Percentiles rank a stretch among this genome's conserved stretches.
Conservation (phyloP, 2,797 vertebrate genomes). For the Stomatorhinus walkeri region DNA sequence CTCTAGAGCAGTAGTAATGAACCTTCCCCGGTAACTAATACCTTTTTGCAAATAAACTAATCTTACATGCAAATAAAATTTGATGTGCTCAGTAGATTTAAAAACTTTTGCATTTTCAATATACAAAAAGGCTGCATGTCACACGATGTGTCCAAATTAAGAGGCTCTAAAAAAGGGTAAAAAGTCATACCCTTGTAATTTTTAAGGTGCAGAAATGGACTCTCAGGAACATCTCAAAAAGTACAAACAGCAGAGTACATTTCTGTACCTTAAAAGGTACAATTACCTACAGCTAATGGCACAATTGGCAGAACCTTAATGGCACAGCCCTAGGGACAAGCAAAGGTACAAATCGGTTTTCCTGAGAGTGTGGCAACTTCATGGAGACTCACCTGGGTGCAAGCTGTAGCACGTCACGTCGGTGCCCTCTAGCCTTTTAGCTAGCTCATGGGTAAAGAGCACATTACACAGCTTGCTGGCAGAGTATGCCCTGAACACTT, state of each 20-base stretch:
- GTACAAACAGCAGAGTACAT: neutral
- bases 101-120: neutral
- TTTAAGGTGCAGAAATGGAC: neutral
- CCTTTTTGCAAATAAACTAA: neutral
- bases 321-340: neutral
- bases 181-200: neutral
- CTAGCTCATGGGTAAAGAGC: slow-evolving; percentile 54
- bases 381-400: slow-evolving; percentile 48
- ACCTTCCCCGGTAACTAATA: neutral
- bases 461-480: slow-evolving; percentile 58
- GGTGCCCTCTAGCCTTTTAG: slow-evolving; percentile 47
- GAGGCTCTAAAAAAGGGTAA: neutral
- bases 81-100: neutral
- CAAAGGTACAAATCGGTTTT: neutral
- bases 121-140: neutral
- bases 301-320: neutral
- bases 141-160: neutral
- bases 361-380: neutral
- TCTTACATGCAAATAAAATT: neutral
- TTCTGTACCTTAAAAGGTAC: neutral
- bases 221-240: neutral
- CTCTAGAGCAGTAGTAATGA: neutral
- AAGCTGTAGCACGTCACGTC: slow-evolving; percentile 50
- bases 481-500: slow-evolving; percentile 35
- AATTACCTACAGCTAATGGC: neutral